Base-by-base conservation (phyloP, 1,140 invertebrate genomes). In the Apis mellifera region DNA sequence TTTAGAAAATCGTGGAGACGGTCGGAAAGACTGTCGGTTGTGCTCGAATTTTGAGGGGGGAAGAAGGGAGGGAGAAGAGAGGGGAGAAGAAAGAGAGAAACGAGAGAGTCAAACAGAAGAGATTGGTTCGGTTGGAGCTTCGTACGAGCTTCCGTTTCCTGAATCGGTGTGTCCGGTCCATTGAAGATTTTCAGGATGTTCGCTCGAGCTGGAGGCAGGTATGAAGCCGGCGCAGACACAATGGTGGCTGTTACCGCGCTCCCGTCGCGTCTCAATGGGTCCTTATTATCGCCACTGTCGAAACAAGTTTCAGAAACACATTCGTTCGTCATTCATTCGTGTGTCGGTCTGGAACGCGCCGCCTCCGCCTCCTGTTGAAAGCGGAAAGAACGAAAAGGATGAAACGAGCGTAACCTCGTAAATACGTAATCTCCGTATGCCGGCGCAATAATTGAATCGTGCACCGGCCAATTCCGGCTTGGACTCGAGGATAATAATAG, bases 171-270 rank as follows among this genome's bases (percentile, higher is more conserved):
- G 73, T 68, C 68, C 78, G 79, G 75, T 81, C 65, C 72, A 89
- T 86, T 87, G 85, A 89, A 76, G 76, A 90, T 84, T 90, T 75
- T 89, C 87, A 90, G 89, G 91, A 92, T 92, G 90, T 92, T 89
- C 91, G 91, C 84, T 91, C 82, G 82, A 86, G 83, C 80, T 75
- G 76, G 66, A 86, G 78, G 82, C 88, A 89, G 90, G 89, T 92
- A 92, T 83, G 83, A 86, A 82, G 11, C 59, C 77, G 42, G 23
- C 1, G 52, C 71, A 85, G 78, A 88, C 83, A 91, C 89, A 92
- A 92, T 91, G 85, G 76, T 84, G 75, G 82, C 68, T 79, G 78
- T 90, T 88, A 80, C 86, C 69, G 68, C 23, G 52, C 52, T 57
- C 55, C 60, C 66, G 57, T 76, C 57, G 59, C 71, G 26, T 78